Conservation (phyloP, 1,140 invertebrate genomes). For the Cheumatopsyche charites region DNA sequence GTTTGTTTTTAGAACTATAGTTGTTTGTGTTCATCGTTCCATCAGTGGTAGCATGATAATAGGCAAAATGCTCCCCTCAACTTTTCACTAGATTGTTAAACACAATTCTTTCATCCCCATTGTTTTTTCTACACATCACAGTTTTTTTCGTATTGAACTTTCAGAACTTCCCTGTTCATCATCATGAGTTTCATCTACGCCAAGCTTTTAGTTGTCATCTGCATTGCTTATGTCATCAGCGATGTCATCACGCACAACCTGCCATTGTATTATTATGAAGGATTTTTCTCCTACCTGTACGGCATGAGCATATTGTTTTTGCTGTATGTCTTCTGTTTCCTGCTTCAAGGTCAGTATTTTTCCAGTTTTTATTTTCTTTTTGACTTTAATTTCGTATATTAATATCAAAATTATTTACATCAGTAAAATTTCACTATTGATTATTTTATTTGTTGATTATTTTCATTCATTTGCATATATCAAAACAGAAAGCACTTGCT, state of each 20-base stretch:
- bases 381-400: too few species aligned
- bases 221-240: constrained; percentile 90
- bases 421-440: too few species aligned
- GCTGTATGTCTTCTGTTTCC: constrained; percentile 95
- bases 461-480: constrained; percentile 5
- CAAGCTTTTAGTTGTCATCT: constrained; percentile 88
- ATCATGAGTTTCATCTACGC: constrained; percentile 94
- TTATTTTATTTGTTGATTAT: constrained; percentile 4
- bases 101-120: constrained; percentile 5
- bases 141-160: constrained; percentile 54
- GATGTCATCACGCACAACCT: constrained; percentile 91
- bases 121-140: constrained; percentile 33
- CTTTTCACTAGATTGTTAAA: not conserved
- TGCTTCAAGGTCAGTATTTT: constrained; percentile 72
- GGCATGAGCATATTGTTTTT: constrained; percentile 93
- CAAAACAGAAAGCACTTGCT: constrained; percentile 76
- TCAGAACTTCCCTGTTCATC: constrained; percentile 91
- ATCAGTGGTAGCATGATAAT: not conserved
- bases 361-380: not conserved
- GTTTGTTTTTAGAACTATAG: constrained; percentile 5
- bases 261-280: constrained; percentile 91
- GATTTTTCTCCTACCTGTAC: constrained; percentile 97
- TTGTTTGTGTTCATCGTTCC: constrained; percentile 14
- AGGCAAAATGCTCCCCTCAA: not conserved
- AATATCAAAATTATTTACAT: too few species aligned